These are phyloP conservation scores for Pedionomus torquatus DNA, from an alignment of 2,113 vertebrate genomes.

Conservation along the genomic window DNA sequence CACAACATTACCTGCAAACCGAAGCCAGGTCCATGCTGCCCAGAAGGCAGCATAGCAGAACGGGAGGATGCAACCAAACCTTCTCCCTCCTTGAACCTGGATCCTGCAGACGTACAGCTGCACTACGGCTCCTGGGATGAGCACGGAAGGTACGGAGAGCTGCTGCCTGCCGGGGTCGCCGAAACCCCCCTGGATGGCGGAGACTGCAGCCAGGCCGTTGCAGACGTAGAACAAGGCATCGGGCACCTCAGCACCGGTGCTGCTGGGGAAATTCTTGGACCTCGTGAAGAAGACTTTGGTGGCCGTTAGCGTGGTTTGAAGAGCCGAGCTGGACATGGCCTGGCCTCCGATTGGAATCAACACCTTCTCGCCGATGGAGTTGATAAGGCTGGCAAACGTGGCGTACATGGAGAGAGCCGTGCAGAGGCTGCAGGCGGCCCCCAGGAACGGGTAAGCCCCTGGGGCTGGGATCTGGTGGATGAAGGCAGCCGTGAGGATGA, in stretches of 20 bases:
- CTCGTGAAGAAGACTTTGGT: not conserved
- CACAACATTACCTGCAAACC: conserved; percentile 79
- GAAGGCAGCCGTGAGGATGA: conserved; percentile 78
- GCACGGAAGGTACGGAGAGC: conserved; percentile 82
- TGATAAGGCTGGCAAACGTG: conserved; percentile 84
- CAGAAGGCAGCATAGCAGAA: conserved; percentile 83
- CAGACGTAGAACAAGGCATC: conserved; percentile 85
- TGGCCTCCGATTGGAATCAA: conserved; percentile 82
- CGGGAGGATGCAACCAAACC: conserved; percentile 82
- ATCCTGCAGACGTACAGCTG: conserved; percentile 85
- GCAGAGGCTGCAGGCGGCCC: conserved; percentile 81
- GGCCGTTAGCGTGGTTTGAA: conserved; percentile 56
- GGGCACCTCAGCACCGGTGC: conserved; percentile 62
- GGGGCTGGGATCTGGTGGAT: conserved; percentile 81
- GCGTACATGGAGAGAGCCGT: conserved; percentile 77
- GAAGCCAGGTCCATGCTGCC: conserved; percentile 88
- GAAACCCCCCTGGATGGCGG: conserved; percentile 73
- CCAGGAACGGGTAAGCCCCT: conserved; percentile 78
- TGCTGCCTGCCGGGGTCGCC: conserved; percentile 60
- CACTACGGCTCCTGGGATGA: conserved; percentile 83
- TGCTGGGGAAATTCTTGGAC: not conserved
- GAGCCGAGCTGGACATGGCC: conserved; percentile 69
- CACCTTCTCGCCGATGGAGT: conserved; percentile 87
- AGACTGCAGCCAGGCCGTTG: conserved; percentile 84
- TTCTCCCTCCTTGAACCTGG: conserved; percentile 75